phyloP scores from a whole-genome alignment of 2,797 vertebrate species.

The Ctenopoma kingsleyae region DNA sequence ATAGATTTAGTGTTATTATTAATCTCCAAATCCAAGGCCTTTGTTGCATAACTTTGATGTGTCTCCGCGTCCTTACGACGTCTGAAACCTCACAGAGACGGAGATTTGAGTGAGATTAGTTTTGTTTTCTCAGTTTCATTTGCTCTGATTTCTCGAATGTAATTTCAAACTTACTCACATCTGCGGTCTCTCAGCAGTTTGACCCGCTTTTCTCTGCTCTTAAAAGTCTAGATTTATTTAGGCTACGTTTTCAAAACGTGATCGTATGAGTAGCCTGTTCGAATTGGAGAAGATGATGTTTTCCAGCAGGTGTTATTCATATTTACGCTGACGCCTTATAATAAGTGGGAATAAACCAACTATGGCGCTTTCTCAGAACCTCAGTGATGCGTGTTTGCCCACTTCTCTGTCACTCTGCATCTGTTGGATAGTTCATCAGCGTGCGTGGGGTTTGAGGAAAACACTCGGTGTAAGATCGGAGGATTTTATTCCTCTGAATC shows the following conservation, averaged over 20 bases:
- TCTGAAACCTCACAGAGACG: not conserved
- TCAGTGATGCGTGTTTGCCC: constrained; percentile 56
- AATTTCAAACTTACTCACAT: constrained; percentile 44
- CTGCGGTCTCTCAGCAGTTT: constrained; percentile 16
- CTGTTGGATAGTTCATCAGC: constrained; percentile 37
- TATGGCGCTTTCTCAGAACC: constrained; percentile 68
- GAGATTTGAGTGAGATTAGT: not conserved
- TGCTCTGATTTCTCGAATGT: constrained; percentile 2
- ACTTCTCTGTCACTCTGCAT: constrained; percentile 57
- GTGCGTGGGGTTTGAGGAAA: constrained; percentile 5
- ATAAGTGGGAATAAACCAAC: constrained; percentile 55
- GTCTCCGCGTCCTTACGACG: not conserved
- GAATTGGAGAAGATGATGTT: not conserved
- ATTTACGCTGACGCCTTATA: constrained; percentile 20
- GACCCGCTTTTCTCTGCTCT: not conserved
- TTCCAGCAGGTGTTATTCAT: constrained; percentile 8
- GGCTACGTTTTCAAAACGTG: not conserved
- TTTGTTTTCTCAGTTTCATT: constrained; percentile 20
- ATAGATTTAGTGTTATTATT: not conserved
- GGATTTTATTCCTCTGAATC: constrained; percentile 1
- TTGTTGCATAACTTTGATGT: constrained; percentile 50
- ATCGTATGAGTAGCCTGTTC: not conserved
- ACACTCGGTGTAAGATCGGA: constrained; percentile 11
- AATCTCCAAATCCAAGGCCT: not conserved
- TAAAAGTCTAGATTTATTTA: not conserved